These are phyloP conservation scores for Apogon talboti DNA, from an alignment of 2,797 vertebrate species.

Conservation along the genomic window DNA sequence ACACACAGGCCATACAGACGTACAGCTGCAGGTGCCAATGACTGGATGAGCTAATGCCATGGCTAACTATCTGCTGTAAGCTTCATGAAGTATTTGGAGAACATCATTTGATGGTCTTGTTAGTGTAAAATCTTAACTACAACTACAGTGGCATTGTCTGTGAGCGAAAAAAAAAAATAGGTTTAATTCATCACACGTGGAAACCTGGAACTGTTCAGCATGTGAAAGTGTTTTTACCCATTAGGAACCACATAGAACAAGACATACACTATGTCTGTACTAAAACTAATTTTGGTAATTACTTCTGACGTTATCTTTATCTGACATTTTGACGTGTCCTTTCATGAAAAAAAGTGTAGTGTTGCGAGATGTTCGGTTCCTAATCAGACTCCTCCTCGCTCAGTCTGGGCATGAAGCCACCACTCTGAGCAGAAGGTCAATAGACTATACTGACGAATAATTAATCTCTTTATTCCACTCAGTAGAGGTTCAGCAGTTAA, in stretches of 20 bases:
- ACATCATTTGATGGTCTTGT: too few species aligned
- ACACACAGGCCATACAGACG: too few species aligned
- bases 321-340: constrained; percentile 19
- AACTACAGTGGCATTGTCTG: too few species aligned
- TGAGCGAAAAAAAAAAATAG: too few species aligned
- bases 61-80: too few species aligned
- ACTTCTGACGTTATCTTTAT: constrained; percentile 21
- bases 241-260: background rate
- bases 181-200: too few species aligned
- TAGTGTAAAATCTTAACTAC: too few species aligned
- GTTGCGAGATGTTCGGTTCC: constrained; percentile 4
- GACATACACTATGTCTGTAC: background rate
- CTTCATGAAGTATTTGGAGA: too few species aligned
- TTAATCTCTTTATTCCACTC: constrained; percentile 55
- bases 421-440: constrained; percentile 47
- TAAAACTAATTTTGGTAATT: constrained; percentile 23
- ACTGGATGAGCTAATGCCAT: too few species aligned
- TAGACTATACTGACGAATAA: constrained; percentile 48
- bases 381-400: constrained; percentile 12
- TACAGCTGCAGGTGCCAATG: too few species aligned
- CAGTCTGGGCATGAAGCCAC: constrained; percentile 56
- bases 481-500: constrained; percentile 52
- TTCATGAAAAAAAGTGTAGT: background rate
- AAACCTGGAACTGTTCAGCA: background rate
- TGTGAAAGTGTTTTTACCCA: background rate